Percentiles rank a stretch among this genome's conserved stretches.
Evolutionary conservation across 2,113 vertebrate species (phyloP).

Genomic region (Gallinago media): DNA sequence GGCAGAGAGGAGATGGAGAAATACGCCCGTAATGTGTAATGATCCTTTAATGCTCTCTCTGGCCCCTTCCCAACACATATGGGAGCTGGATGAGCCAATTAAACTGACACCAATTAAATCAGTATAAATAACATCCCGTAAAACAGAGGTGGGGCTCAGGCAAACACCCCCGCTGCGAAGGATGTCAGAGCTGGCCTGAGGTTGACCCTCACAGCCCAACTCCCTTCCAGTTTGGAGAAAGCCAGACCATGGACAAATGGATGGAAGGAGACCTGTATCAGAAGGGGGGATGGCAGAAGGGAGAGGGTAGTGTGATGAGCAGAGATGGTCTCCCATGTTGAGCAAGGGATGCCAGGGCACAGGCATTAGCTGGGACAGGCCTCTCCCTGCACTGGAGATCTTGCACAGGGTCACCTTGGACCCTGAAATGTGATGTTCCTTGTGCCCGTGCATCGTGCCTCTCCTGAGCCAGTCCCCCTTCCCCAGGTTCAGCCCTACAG

Average conservation of each 20-base stretch:
- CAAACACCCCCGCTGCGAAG: neutral
- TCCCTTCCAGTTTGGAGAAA: neutral
- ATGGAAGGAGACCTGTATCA: rapidly evolving
- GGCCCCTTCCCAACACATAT: conserved; percentile 65
- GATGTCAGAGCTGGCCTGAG: conserved; percentile 12
- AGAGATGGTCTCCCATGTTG: neutral
- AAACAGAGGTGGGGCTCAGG: conserved; percentile 48
- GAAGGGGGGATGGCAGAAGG: neutral
- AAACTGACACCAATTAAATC: conserved; percentile 62
- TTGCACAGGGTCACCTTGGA: neutral
- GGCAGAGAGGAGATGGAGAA: neutral
- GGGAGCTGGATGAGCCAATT: conserved; percentile 63
- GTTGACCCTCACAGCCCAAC: neutral
- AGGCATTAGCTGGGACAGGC: neutral
- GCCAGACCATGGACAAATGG: neutral
- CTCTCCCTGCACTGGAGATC: rapidly evolving
- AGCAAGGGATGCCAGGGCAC: neutral
- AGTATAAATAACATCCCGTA: conserved; percentile 53
- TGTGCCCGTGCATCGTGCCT: neutral
- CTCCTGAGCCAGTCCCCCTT: neutral
- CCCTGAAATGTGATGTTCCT: neutral
- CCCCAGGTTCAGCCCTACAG: neutral
- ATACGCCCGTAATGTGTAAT: neutral
- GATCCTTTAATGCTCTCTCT: conserved; percentile 56
- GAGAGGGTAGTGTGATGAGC: neutral